Evolutionary conservation across 2,797 vertebrate genomes (phyloP), one percentile per base, ranked within the genome.

Genomic region (Oreonectes daqikongensis): DNA sequence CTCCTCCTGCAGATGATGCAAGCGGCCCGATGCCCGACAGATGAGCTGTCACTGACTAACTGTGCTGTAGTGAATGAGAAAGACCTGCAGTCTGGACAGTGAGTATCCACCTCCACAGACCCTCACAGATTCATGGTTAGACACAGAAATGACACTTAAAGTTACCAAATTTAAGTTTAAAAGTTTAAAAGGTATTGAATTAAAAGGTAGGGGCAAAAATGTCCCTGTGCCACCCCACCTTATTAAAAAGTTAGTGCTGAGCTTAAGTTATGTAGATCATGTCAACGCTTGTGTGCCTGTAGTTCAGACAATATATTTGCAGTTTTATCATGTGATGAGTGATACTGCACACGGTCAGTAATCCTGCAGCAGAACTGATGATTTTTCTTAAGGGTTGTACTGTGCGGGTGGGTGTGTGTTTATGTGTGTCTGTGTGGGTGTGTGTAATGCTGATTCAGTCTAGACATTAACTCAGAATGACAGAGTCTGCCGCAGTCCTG

Each of bases 31-130:
- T 99, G 97, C 89, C 97, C 97, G 44, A 98, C 97, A 0, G 97
- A 98, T 15, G 97, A 98, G 75, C 92, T 98, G 82, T 99, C 96
- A 0, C 85, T 99, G 83, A 97, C 93, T 72, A 99, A 99, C 84
- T 99, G 97, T 55, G 97, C 95, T 1, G 97, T 99, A 86, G 95
- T 98, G 83, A 97, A 89, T 10, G 97, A 98, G 88, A 98, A 96
- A 87, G 97, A 99, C 81, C 95, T 97, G 88, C 96, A 95, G 75
- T 94, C 95, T 73, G 96, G 95, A 88, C 94, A 95, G 97, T 99
- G 90, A 97, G 97, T 98, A 75, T 9, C 63, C 26, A 48, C 20
- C 20, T 48, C 24, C 17, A 30, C 69, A 48, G 18, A 61, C 11
- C 10, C 40, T 22, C 17, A 65, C 1, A 65, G 7, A 66, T 57